These are phyloP conservation scores for Cavia aperea DNA, from an alignment of 2,113 vertebrate species.

Conservation along the genomic window DNA sequence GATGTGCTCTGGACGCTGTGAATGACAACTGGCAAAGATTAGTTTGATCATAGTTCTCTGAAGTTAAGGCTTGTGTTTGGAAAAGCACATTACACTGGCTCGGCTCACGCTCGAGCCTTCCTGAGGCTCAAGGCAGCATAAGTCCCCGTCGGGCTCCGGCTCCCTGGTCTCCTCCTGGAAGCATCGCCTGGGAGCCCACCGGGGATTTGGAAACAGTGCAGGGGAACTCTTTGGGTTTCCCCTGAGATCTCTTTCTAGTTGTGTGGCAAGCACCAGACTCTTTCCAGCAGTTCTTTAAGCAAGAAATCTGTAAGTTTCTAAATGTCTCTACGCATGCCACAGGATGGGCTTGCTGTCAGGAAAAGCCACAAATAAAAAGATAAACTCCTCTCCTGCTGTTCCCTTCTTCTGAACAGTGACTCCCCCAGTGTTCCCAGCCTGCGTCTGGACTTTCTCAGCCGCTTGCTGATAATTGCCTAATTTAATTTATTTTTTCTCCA, in stretches of 20 bases:
- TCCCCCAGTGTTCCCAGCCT: neutral
- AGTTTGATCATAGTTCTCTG: neutral
- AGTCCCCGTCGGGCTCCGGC: neutral
- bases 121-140: neutral
- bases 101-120: neutral
- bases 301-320: neutral
- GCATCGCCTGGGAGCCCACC: neutral
- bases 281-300: neutral
- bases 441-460: neutral
- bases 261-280: neutral
- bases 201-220: neutral
- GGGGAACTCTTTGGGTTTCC: neutral
- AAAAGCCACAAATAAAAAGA: neutral
- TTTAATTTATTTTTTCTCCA: neutral
- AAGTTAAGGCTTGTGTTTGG: neutral
- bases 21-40: neutral
- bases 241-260: neutral
- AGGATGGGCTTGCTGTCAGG: neutral
- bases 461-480: neutral
- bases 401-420: neutral
- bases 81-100: neutral
- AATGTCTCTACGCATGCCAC: neutral
- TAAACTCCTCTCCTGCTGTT: neutral
- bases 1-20: neutral
- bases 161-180: neutral